Percentiles rank a stretch among this genome's conserved stretches.
phyloP scores from a whole-genome alignment of 2,888 invertebrate species.

The Xylota sylvarum region DNA sequence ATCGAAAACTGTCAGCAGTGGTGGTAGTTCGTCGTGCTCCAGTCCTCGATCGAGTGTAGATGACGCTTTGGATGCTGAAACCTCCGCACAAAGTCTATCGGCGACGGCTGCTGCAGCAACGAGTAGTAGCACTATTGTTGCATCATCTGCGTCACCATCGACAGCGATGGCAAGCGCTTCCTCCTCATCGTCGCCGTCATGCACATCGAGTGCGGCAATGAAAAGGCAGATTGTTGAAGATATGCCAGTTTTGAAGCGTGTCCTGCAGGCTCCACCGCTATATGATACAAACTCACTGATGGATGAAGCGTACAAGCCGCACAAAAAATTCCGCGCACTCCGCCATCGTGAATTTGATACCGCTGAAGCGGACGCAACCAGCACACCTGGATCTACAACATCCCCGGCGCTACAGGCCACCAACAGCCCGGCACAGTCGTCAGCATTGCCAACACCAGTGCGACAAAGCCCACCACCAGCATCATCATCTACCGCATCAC shows the following conservation, averaged over 20 bases:
- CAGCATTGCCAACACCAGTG: slow-evolving; percentile 62
- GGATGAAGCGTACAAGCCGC: slow-evolving; percentile 98
- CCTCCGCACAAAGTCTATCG: slow-evolving; percentile 82
- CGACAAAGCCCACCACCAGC: slow-evolving; percentile 80
- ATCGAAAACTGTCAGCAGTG: slow-evolving; percentile 89
- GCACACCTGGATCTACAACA: slow-evolving; percentile 77
- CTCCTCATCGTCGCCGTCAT: slow-evolving; percentile 78
- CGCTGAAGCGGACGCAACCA: slow-evolving; percentile 88
- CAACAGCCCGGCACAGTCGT: slow-evolving; percentile 50
- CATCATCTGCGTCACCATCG: slow-evolving; percentile 76
- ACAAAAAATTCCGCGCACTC: slow-evolving; percentile 96
- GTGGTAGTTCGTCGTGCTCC: slow-evolving; percentile 92
- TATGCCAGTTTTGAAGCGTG: slow-evolving; percentile 97
- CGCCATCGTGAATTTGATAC: slow-evolving; percentile 91
- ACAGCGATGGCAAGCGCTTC: slow-evolving; percentile 76
- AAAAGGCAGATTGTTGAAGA: slow-evolving; percentile 90
- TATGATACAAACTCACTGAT: slow-evolving; percentile 95
- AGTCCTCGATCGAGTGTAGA: slow-evolving; percentile 94
- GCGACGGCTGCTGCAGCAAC: slow-evolving; percentile 75
- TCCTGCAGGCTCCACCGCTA: slow-evolving; percentile 95
- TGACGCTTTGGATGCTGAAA: slow-evolving; percentile 88
- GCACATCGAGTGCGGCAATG: slow-evolving; percentile 78
- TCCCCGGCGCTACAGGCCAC: slow-evolving; percentile 62
- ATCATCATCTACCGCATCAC: slow-evolving; percentile 74
- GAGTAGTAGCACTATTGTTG: slow-evolving; percentile 59